These are phyloP conservation scores for Hemiscyllium ocellatum DNA, from an alignment of 2,113 vertebrate species.

Conservation along the genomic window DNA sequence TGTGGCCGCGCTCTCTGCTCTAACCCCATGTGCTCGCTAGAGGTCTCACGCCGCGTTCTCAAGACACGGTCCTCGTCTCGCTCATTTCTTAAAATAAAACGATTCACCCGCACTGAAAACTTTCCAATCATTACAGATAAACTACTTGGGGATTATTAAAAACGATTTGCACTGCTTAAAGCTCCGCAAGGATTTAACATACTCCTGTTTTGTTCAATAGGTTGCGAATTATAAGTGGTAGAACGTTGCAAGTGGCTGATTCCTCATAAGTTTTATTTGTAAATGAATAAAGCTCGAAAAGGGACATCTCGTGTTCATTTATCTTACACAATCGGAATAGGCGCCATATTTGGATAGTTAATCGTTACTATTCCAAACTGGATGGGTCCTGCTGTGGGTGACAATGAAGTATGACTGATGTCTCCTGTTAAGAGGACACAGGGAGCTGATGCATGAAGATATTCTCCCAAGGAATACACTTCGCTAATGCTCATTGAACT, in stretches of 20 bases:
- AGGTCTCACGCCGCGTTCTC: slow-evolving; percentile 27
- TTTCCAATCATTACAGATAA: not conserved
- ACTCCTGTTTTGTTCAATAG: not conserved
- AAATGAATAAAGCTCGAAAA: not conserved
- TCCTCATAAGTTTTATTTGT: not conserved
- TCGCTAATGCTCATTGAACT: not conserved
- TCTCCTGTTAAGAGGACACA: not conserved
- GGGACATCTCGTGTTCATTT: not conserved
- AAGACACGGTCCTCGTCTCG: not conserved
- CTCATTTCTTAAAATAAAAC: too few species aligned
- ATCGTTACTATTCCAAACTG: not conserved
- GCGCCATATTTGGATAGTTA: not conserved
- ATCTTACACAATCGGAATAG: not conserved
- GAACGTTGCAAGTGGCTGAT: not conserved
- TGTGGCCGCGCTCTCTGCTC: not conserved
- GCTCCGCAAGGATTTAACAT: not conserved
- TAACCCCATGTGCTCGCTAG: not conserved
- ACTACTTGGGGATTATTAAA: not conserved
- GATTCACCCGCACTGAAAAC: not conserved
- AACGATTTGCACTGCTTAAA: not conserved
- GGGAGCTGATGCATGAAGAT: not conserved
- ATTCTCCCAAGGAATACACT: not conserved
- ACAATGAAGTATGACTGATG: not conserved
- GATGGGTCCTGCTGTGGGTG: not conserved
- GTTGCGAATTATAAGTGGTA: too few species aligned